Conservation (phyloP, 2,113 vertebrate species). For the Oplegnathus fasciatus region DNA sequence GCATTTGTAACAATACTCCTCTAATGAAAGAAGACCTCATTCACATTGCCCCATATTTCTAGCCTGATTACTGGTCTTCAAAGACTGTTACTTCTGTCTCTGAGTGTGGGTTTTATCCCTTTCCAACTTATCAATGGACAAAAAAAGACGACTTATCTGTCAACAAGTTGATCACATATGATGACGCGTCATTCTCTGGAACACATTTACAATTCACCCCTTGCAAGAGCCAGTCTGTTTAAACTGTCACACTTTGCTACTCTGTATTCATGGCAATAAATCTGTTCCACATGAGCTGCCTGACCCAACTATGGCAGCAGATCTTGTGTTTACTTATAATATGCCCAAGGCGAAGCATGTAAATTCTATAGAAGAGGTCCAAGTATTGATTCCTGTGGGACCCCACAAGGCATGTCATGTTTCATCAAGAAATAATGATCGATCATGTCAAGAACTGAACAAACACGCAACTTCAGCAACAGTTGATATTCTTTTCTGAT, state of each 20-base stretch:
- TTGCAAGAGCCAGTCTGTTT: not conserved
- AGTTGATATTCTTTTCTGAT: too few relatives aligned
- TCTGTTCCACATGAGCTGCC: not conserved
- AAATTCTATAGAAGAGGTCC: not conserved
- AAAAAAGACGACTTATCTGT: not conserved
- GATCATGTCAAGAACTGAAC: too few relatives aligned
- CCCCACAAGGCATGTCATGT: not conserved
- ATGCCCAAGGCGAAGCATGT: not conserved
- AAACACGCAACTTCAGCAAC: too few relatives aligned
- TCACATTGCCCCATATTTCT: too few relatives aligned
- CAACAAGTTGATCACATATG: not conserved
- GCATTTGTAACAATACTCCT: not conserved
- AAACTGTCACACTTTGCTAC: not conserved
- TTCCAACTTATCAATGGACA: not conserved
- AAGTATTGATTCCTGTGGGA: not conserved
- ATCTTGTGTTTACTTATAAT: not conserved
- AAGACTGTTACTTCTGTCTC: too few relatives aligned
- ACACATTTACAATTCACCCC: not conserved
- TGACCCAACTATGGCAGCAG: not conserved
- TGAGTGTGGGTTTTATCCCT: too few relatives aligned
- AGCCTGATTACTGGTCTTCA: too few relatives aligned
- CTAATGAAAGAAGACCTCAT: not conserved
- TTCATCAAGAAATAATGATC: too few relatives aligned
- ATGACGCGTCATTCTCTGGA: not conserved
- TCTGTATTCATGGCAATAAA: not conserved